Percentiles rank a stretch among this genome's conserved stretches.
Conservation (phyloP, 35 echinoderm and acorn worm genomes). For the Chiridota heheva region DNA sequence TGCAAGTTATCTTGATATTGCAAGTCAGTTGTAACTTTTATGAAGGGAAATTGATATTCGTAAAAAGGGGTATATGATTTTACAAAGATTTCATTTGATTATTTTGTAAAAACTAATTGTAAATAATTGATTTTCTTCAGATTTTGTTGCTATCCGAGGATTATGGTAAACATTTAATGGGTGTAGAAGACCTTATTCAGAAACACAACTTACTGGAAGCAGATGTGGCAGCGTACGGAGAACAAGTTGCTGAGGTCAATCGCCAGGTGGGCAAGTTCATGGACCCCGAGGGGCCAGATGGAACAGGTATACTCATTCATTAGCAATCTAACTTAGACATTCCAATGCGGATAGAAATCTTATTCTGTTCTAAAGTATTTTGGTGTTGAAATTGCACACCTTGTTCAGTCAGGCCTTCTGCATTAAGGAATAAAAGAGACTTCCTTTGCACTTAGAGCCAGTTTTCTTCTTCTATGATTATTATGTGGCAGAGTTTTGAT, state of each 20-base stretch:
- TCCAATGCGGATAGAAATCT: neutral
- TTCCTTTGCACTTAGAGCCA: no score
- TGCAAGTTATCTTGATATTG: neutral
- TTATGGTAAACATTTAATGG: conserved; percentile 98
- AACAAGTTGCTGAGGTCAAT: conserved; percentile 78
- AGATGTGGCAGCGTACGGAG: conserved; percentile 87
- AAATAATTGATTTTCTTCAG: conserved; percentile 12
- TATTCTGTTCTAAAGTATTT: no score
- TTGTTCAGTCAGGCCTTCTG: no score
- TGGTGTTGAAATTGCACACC: no score
- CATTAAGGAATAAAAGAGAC: no score
- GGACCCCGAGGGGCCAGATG: conserved; percentile 79
- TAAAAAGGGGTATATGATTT: neutral
- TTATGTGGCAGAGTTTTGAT: no score
- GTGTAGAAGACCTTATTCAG: conserved; percentile 93
- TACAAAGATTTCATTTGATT: neutral
- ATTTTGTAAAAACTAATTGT: neutral
- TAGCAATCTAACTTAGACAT: neutral
- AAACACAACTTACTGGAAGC: conserved; percentile 95
- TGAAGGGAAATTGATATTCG: conserved; percentile 14
- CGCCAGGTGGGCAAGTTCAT: conserved; percentile 77
- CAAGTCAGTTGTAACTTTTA: neutral
- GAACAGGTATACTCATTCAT: conserved; percentile 86
- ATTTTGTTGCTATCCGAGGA: conserved; percentile 89
- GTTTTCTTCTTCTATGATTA: no score